Evolutionary conservation across 1,140 invertebrate species (phyloP).

Genomic region (Penaeus japonicus): DNA sequence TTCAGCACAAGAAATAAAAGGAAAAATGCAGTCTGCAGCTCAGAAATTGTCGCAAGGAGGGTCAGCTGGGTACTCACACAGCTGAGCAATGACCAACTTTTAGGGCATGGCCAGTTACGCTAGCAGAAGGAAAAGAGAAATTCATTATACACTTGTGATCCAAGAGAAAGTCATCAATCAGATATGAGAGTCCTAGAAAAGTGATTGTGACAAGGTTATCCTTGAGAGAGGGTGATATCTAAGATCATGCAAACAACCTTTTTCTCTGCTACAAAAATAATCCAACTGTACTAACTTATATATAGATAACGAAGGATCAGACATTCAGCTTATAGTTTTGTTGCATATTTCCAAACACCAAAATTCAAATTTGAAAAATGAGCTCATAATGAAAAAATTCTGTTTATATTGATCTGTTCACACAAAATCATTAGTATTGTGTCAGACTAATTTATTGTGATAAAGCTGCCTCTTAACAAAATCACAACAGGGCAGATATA

Average conservation of each 20-base stretch:
- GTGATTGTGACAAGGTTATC: not conserved
- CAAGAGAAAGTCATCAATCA: not conserved
- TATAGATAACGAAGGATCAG: too few species aligned
- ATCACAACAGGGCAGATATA: too few species aligned
- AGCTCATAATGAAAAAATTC: too few species aligned
- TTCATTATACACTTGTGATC: not conserved
- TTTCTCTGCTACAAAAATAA: too few species aligned
- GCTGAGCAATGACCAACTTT: slow-evolving; percentile 32
- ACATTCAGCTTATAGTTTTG: too few species aligned
- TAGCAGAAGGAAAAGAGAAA: slow-evolving; percentile 6
- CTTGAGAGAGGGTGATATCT: not conserved
- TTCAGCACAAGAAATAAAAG: not conserved
- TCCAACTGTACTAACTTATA: too few species aligned
- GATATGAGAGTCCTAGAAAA: not conserved
- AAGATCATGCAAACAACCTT: not conserved
- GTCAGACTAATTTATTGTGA: too few species aligned
- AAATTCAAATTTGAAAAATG: too few species aligned
- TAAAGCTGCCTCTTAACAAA: too few species aligned
- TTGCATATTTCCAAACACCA: too few species aligned
- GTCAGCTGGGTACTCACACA: slow-evolving; percentile 35
- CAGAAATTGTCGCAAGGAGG: slow-evolving; percentile 3
- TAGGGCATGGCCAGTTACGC: slow-evolving; percentile 37
- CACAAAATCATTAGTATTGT: too few species aligned
- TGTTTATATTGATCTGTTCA: too few species aligned
- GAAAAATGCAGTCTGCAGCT: not conserved